Percentiles rank a stretch among this genome's conserved stretches.
Conservation (phyloP, 2,888 invertebrate genomes). For the Eilema sororculum region DNA sequence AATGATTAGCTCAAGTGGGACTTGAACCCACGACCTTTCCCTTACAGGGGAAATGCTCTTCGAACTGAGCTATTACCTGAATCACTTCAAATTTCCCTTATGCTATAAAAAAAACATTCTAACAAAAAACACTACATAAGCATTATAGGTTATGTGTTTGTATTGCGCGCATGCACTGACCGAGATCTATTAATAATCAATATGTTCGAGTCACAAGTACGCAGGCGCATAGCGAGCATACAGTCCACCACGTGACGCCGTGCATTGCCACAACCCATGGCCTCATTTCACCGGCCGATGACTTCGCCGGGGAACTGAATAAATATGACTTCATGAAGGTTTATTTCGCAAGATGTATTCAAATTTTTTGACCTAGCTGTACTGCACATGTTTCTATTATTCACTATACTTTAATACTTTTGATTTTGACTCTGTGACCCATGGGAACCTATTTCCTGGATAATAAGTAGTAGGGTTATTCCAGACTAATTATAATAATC, state of each 20-base stretch:
- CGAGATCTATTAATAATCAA: slow-evolving; percentile 6
- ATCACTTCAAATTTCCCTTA: no score
- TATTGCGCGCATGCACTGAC: not conserved
- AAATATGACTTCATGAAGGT: slow-evolving; percentile 58
- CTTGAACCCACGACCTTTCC: no score
- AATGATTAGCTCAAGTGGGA: no score
- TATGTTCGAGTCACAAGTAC: slow-evolving; percentile 10
- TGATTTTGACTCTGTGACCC: no score
- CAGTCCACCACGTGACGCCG: slow-evolving; percentile 17
- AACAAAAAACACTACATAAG: no score
- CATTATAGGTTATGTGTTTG: not conserved
- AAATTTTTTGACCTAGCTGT: slow-evolving; percentile 54
- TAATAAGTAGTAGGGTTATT: no score
- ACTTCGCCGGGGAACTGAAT: slow-evolving; percentile 47
- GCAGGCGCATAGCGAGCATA: slow-evolving; percentile 15
- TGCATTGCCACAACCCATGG: slow-evolving; percentile 21
- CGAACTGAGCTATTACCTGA: no score
- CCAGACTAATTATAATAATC: no score
- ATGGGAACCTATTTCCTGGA: no score
- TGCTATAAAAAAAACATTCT: no score
- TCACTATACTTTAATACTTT: slow-evolving; percentile 3
- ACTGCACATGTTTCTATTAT: slow-evolving; percentile 35
- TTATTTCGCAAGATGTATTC: slow-evolving; percentile 61
- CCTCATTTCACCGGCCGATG: slow-evolving; percentile 39
- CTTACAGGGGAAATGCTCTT: no score